Evolutionary conservation across 2,797 vertebrate species (phyloP).

Genomic region (Hydrolagus colliei): DNA sequence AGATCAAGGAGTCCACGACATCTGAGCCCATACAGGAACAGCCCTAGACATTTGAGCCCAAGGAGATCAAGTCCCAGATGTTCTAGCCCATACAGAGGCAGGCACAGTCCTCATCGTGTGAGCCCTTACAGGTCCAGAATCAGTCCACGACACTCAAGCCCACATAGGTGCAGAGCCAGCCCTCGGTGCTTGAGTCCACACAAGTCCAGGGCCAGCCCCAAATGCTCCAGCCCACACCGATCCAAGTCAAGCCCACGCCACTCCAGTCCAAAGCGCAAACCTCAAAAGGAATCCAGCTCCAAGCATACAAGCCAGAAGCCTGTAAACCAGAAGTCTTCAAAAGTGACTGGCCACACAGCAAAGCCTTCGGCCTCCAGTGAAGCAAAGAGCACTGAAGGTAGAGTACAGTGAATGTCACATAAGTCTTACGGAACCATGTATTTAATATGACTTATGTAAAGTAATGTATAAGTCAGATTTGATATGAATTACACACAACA

Average conservation of each 20-base stretch:
- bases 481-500: too few relatives aligned
- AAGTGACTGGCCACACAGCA: background rate
- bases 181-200: slow-evolving; percentile 40
- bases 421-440: too few relatives aligned
- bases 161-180: slow-evolving; percentile 49
- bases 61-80: slow-evolving; percentile 52
- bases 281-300: background rate
- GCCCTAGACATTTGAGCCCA: slow-evolving; percentile 46
- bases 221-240: background rate
- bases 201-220: slow-evolving; percentile 37
- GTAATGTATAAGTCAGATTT: too few relatives aligned
- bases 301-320: slow-evolving; percentile 17
- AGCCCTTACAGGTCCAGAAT: slow-evolving; percentile 29
- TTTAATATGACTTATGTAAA: too few relatives aligned
- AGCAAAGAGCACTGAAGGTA: background rate
- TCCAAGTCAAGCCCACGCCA: background rate
- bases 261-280: slow-evolving; percentile 11
- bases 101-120: slow-evolving; percentile 14
- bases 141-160: slow-evolving; percentile 35
- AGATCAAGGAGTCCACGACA: slow-evolving; percentile 44
- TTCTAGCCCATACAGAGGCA: slow-evolving; percentile 20
- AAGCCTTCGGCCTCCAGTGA: background rate
- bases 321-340: background rate
- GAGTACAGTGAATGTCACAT: background rate
- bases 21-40: slow-evolving; percentile 44